Evolutionary conservation across 2,797 vertebrate species (phyloP), one percentile per base, ranked within the genome.

Genomic region (Microhierax caerulescens): DNA sequence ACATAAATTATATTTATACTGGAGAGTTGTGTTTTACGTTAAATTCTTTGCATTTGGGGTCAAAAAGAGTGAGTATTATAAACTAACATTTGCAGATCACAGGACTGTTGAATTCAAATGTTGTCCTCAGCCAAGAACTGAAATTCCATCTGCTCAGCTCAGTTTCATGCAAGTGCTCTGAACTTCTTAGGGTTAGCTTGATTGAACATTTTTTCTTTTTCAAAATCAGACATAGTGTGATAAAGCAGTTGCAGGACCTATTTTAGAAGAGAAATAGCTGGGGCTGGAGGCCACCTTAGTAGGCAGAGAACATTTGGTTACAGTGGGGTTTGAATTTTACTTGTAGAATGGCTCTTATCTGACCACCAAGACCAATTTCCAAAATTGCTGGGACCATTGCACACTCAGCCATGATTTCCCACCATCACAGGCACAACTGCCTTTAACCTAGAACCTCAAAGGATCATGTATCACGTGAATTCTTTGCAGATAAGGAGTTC

Each of bases 81-180:
- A 28, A 64, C 7, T 90, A 64, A 48, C 12, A 47, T 73, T 72
- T 70, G 37, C 51, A 70, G 19, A 72, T 56, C 23, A 60, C 36
- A 50, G 32, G 70, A 39, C 16, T 4, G 5, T 37, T 84, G 67
- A 83, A 75, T 57, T 64, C 14, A 80, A 72, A 57, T 77, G 3
- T 41, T 22, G 7, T 81, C 25, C 50, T 84, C 59, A 86, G 10
- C 21, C 34, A 61, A 86, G 25, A 90, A 51, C 27, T 79, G 61
- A 69, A 81, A 47, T 93, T 70, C 69, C 53, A 53, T 94, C 86
- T 96, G 74, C n/a, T 86, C 20, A 57, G 30, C 48, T 95, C 37
- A 60, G 34, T 75, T 90, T 88, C 45, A 32, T 60, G 15, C 25
- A 64, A 74, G 25, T 45, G 5, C 28, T 92, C 32, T 53, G 28